These are phyloP conservation scores for Iguana delicatissima DNA, from an alignment of 2,797 vertebrate genomes.

Conservation along the genomic window DNA sequence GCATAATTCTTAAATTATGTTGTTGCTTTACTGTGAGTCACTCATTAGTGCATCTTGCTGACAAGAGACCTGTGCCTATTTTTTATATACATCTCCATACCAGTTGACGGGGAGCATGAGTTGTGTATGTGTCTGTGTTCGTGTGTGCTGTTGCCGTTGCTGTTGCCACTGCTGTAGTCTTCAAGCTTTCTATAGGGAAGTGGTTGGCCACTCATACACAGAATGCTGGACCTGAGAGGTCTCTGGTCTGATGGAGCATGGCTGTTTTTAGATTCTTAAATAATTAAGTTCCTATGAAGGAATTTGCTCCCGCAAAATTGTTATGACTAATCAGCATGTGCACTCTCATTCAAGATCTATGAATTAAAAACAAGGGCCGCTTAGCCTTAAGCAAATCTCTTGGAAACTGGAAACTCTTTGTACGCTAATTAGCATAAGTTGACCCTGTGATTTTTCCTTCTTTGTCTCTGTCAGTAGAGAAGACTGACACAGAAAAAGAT, in stretches of 20 bases:
- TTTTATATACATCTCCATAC: not conserved
- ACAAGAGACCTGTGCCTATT: not conserved
- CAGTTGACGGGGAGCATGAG: not conserved
- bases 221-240: not conserved
- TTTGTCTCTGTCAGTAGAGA: not conserved
- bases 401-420: not conserved
- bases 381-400: conserved; percentile 7
- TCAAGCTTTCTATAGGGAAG: not conserved
- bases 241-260: not conserved
- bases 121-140: too few species aligned
- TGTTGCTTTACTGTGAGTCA: not conserved
- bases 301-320: conserved; percentile 10
- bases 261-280: not conserved
- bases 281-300: not conserved
- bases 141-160: too few species aligned
- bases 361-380: not conserved
- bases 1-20: not conserved
- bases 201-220: not conserved
- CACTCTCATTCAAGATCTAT: not conserved
- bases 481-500: conserved; percentile 7
- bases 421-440: conserved; percentile 9
- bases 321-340: conserved; percentile 6
- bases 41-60: not conserved
- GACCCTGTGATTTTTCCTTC: not conserved
- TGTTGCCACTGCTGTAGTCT: not conserved